Evolutionary conservation across 2,797 vertebrate genomes (phyloP).

Genomic region (Xenentodon cancila): DNA sequence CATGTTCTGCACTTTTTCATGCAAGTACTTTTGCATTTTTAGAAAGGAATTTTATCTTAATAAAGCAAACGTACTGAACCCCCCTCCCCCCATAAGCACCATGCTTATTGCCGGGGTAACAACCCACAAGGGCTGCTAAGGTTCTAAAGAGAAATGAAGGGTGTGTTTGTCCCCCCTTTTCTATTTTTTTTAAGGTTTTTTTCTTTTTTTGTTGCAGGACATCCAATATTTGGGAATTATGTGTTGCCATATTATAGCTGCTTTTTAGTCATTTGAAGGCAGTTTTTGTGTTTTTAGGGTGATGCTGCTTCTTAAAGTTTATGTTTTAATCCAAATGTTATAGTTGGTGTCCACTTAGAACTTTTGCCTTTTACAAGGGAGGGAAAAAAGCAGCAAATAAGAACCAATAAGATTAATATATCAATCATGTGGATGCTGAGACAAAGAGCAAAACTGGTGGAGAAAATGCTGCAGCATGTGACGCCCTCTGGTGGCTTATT

Average conservation of each 20-base stretch:
- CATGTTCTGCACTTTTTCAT: not conserved
- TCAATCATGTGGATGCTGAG: slow-evolving; percentile 40
- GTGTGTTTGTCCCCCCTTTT: slow-evolving; percentile 33
- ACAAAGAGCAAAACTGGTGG: slow-evolving; percentile 58
- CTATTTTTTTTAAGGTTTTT: not conserved
- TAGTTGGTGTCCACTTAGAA: not conserved
- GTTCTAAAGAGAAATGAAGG: slow-evolving; percentile 32
- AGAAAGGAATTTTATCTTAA: slow-evolving; percentile 22
- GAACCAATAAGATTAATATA: not conserved
- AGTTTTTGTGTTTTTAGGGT: not conserved
- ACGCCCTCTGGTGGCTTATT: slow-evolving; percentile 60
- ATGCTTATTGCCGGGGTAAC: slow-evolving; percentile 62
- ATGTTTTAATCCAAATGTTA: not conserved
- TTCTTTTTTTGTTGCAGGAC: not conserved
- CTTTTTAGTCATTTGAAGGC: not conserved
- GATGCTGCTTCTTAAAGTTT: not conserved
- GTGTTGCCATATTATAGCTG: no score
- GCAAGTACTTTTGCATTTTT: not conserved
- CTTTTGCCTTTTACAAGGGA: not conserved
- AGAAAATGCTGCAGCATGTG: slow-evolving; percentile 1
- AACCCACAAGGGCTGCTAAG: slow-evolving; percentile 18
- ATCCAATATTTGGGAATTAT: not conserved
- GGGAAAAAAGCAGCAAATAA: not conserved
- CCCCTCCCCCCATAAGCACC: slow-evolving; percentile 32
- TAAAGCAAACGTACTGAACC: slow-evolving; percentile 30